Evolutionary conservation across 1,140 invertebrate species (phyloP), one percentile per base, ranked within the genome.

Genomic region (Achroia grisella): DNA sequence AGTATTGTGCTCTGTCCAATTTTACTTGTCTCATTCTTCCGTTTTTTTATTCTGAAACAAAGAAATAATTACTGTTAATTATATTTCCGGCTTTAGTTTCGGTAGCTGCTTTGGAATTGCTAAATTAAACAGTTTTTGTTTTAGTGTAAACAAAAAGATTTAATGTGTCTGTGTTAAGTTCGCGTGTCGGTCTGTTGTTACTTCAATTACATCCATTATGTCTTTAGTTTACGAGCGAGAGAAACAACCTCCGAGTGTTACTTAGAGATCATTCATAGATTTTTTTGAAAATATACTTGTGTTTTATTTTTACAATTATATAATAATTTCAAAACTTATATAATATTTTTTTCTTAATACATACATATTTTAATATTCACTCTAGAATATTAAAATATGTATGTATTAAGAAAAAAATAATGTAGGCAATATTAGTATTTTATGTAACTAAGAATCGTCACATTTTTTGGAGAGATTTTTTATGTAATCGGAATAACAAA

Each of bases 11-110:
- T 31, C 23, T 48, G 8, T 51, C 39, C 17, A 48, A 43, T 44
- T 44, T 33, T 17, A 44, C 32, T 47, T 52, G 49, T 60, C 34
- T 50, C 67, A 71, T 74, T 56, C 44, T 71, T 59, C 35, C 33
- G 39, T 39, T 62, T 64, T 54, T 41, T 57, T 44, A 39, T 58
- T 47, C 76, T 83, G 71, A 44, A 83, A 83, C 69, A 79, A 79
- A 68, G 50, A 66, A 17, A 60, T 53, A 47, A 34, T 65, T 56
- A 54, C 28, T 34, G 31, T 56, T 62, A 66, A 57, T 61, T 53
- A 59, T 49, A 46, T 52, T 47, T 52, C 36, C 42, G 23, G 11
- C 39, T 51, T 57, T 39, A 53, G 58, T 60, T 72, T 62, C 62
- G 56, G 70, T 63, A 64, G 64, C 61, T 29, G 52, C 53, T 48